Conservation (phyloP, 2,797 vertebrate genomes). For the Aphelocoma californica region DNA sequence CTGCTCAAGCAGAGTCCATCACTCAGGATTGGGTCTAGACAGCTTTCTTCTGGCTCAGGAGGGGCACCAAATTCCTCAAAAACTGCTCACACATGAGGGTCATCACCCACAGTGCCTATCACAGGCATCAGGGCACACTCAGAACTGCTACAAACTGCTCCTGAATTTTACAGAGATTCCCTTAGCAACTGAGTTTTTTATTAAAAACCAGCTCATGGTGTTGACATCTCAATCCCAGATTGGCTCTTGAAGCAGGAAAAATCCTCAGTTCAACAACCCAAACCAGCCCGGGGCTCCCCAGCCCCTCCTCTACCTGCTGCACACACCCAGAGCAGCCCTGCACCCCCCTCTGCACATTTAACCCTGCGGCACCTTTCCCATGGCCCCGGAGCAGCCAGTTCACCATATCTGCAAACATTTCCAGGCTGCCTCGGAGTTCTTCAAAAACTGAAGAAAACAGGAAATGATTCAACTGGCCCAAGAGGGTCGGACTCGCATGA, state of each 20-base stretch:
- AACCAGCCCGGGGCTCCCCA: neutral
- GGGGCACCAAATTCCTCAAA: neutral
- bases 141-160: neutral
- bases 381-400: neutral
- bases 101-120: fast-evolving
- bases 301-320: neutral
- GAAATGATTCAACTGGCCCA: slow-evolving; percentile 61
- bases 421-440: slow-evolving; percentile 14
- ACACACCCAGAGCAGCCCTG: neutral
- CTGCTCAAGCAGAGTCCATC: neutral
- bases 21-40: neutral
- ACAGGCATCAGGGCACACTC: fast-evolving
- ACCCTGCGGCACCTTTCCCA: slow-evolving; percentile 34
- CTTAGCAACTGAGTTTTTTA: neutral
- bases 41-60: neutral
- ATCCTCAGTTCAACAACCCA: neutral
- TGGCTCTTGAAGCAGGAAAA: fast-evolving
- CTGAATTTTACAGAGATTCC: neutral
- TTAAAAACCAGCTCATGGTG: neutral
- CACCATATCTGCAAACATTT: slow-evolving; percentile 14
- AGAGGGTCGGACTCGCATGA: neutral
- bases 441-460: slow-evolving; percentile 52
- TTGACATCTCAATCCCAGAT: fast-evolving
- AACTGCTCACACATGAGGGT: neutral
- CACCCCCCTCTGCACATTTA: neutral